Evolutionary conservation across 2,797 vertebrate genomes (phyloP), one percentile per base, ranked within the genome.

Genomic region (Harpagifer antarcticus): DNA sequence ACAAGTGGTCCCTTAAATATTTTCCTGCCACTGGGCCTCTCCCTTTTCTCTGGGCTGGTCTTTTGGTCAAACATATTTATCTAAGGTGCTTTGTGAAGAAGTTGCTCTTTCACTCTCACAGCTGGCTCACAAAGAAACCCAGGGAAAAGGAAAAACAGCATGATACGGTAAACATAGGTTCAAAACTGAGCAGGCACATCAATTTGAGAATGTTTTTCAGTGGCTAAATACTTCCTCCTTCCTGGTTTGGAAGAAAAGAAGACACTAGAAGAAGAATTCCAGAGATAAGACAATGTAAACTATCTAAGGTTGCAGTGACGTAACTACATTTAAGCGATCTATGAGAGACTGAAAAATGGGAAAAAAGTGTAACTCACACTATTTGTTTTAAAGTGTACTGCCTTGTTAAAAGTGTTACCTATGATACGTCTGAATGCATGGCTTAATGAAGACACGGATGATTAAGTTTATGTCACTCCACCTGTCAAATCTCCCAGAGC

Each of bases 11-110:
- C 76, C 75, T 71, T 49, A 86, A 90, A 83, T 82, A 82, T 84
- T 82, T 86, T 72, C 71, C 72, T 73, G 48, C 45, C 59, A 19
- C 55, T 14, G 72, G 68, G 70, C 80, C 85, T 74, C 81, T 56
- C 56, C 65, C 76, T 85, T 85, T 70, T 86, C 66, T 81, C 14
- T 15, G 17, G 67, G 54, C 67, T 61, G 58, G 58, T 52, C 68
- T 76, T 85, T 75, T 77, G 72, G 85, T 74, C 82, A 89, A 85
- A 86, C 57, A 66, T 82, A 74, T 88, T 89, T 86, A 70, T 76
- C 53, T 81, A 77, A 81, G 67, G 64, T 55, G 72, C 86, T 91
- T 86, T 90, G 74, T 86, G 64, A 79, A 48, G 62, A 57, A 75
- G 73, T 56, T 76, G 62, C 54, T 88, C 79, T 92, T 90, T 85